Evolutionary conservation across 2,113 vertebrate species (phyloP).

Genomic region (Cebidichthys violaceus): DNA sequence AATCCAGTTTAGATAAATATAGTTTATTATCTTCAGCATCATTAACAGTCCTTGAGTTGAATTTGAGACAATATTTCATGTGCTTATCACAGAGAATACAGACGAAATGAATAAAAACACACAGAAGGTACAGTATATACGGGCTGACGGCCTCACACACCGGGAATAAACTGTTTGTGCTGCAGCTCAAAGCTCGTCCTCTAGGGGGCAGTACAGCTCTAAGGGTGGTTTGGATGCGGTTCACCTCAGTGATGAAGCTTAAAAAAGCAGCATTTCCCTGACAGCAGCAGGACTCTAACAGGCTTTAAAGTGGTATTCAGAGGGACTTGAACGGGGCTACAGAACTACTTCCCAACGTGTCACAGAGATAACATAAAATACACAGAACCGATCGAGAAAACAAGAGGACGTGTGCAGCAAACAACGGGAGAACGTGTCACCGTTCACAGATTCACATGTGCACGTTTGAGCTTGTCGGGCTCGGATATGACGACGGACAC

Average conservation of each 20-base stretch:
- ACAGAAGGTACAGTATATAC: neutral
- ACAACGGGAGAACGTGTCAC: slow-evolving; percentile 6
- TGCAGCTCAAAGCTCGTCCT: slow-evolving; percentile 46
- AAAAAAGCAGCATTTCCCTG: slow-evolving; percentile 45
- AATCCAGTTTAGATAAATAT: slow-evolving; percentile 66
- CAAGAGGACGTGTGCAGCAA: slow-evolving; percentile 2
- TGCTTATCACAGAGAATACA: slow-evolving; percentile 50
- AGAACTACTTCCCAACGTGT: neutral
- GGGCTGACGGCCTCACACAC: neutral
- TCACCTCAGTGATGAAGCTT: slow-evolving; percentile 11
- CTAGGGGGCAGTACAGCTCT: slow-evolving; percentile 48
- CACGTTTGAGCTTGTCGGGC: slow-evolving; percentile 44
- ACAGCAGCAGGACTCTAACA: slow-evolving; percentile 23
- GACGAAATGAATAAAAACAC: slow-evolving; percentile 24
- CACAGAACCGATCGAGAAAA: neutral
- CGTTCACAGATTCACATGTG: slow-evolving; percentile 21
- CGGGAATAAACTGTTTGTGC: neutral
- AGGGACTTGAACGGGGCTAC: no score
- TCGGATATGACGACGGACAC: slow-evolving; percentile 27
- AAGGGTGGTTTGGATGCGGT: slow-evolving; percentile 21
- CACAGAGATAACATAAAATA: slow-evolving; percentile 12
- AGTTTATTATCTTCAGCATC: slow-evolving; percentile 66
- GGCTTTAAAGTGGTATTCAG: neutral
- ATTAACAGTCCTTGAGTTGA: slow-evolving; percentile 60
- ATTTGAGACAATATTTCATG: slow-evolving; percentile 30